These are phyloP conservation scores for Epistrophella euchroma DNA, from an alignment of 2,888 invertebrate genomes.

Conservation along the genomic window DNA sequence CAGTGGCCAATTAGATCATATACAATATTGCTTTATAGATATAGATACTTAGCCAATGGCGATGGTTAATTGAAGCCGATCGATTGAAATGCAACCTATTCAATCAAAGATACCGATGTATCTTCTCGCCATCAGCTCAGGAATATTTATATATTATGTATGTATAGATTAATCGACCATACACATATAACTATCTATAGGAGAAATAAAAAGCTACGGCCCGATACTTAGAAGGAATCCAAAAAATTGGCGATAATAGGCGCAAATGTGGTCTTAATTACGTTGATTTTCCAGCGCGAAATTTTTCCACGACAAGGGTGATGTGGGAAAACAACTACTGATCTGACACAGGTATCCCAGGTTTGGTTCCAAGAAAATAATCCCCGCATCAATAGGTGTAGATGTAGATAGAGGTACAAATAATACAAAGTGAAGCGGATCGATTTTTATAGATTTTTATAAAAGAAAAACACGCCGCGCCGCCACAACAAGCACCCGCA, in stretches of 20 bases:
- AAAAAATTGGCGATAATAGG: conserved; percentile 72
- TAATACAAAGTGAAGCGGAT: conserved; percentile 3
- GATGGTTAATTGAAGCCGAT: conserved; percentile 77
- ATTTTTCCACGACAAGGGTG: conserved; percentile 74
- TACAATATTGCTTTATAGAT: not conserved
- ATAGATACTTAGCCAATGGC: conserved; percentile 41
- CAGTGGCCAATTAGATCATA: conserved; percentile 21
- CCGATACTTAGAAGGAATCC: conserved; percentile 62
- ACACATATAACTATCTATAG: not conserved
- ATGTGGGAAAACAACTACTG: conserved; percentile 73
- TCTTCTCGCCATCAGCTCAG: conserved; percentile 55
- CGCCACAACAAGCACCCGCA: conserved; percentile 44
- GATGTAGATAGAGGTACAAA: not conserved
- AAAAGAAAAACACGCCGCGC: not conserved
- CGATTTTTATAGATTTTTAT: conserved; percentile 15
- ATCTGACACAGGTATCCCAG: conserved; percentile 70
- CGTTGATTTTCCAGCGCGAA: conserved; percentile 73
- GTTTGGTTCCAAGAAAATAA: conserved; percentile 51
- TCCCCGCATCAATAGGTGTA: conserved; percentile 45
- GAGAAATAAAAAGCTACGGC: conserved; percentile 19
- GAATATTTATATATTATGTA: not conserved
- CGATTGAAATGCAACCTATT: conserved; percentile 77
- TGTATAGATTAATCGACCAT: not conserved
- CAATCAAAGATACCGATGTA: conserved; percentile 71
- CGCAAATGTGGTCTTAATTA: conserved; percentile 75